Conservation (phyloP, 2,113 vertebrate genomes). For the Hippolais icterina region DNA sequence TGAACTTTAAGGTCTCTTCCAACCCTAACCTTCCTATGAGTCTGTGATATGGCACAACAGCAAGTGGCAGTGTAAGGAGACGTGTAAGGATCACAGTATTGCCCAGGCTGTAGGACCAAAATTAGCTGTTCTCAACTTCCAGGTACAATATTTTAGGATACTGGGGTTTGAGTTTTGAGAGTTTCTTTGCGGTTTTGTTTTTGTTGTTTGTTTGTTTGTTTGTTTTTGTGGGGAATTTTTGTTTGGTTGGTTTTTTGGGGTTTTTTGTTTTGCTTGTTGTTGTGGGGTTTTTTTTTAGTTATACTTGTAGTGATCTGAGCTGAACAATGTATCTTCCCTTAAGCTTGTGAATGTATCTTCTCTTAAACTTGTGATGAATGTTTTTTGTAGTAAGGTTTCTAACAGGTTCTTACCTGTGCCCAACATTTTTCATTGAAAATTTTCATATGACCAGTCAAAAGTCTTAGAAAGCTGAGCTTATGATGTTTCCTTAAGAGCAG, state of each 20-base stretch:
- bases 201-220: not conserved
- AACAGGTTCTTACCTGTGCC: not conserved
- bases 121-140: not conserved
- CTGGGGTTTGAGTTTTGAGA: not conserved
- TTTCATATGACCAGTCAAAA: not conserved
- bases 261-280: not conserved
- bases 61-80: not conserved
- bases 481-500: not conserved
- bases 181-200: no score
- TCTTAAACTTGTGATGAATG: not conserved
- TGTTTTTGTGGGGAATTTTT: not conserved
- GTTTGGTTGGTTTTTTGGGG: not conserved
- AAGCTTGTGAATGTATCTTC: not conserved
- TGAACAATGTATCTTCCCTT: not conserved
- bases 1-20: not conserved
- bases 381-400: not conserved
- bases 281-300: not conserved
- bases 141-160: not conserved
- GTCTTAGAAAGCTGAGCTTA: not conserved
- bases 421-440: not conserved
- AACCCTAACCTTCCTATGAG: not conserved
- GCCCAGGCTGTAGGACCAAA: not conserved
- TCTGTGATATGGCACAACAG: not conserved
- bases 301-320: not conserved
- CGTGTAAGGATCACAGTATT: not conserved